Percentiles rank a stretch among this genome's conserved stretches.
phyloP scores from a whole-genome alignment of 2,888 invertebrate species.

The Sinopyrophorus schimmeli region DNA sequence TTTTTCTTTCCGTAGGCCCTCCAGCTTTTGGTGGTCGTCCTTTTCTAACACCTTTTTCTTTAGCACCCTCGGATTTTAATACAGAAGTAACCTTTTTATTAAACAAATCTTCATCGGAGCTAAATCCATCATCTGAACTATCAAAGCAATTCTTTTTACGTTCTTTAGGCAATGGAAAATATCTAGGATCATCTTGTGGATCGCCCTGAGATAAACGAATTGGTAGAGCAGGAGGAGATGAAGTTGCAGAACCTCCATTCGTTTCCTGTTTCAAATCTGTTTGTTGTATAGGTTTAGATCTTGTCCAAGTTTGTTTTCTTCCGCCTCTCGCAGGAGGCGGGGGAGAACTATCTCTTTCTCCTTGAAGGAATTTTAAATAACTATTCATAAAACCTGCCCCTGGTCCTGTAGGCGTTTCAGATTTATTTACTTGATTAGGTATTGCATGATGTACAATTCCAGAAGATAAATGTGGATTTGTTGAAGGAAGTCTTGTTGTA shows the following conservation, averaged over 20 bases:
- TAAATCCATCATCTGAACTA: slow-evolving; percentile 68
- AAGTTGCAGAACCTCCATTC: slow-evolving; percentile 37
- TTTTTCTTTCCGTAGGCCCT: slow-evolving; percentile 50
- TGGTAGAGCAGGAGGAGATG: slow-evolving; percentile 36
- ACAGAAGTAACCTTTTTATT: slow-evolving; percentile 54
- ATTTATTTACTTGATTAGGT: slow-evolving; percentile 58
- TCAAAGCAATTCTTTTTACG: slow-evolving; percentile 69
- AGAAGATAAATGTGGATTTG: slow-evolving; percentile 26
- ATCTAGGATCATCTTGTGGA: slow-evolving; percentile 71
- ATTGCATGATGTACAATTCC: slow-evolving; percentile 34
- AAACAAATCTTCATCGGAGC: slow-evolving; percentile 61
- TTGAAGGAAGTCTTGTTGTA: slow-evolving; percentile 18
- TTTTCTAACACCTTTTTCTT: slow-evolving; percentile 44
- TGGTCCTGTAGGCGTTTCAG: slow-evolving; percentile 65
- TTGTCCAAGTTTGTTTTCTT: slow-evolving; percentile 69
- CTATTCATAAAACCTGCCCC: slow-evolving; percentile 84
- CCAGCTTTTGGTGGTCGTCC: slow-evolving; percentile 56
- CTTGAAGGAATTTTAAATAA: slow-evolving; percentile 82
- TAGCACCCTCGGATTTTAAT: slow-evolving; percentile 38
- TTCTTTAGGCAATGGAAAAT: slow-evolving; percentile 74
- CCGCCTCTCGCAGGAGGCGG: slow-evolving; percentile 71
- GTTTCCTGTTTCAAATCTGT: slow-evolving; percentile 52
- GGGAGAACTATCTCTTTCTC: slow-evolving; percentile 80
- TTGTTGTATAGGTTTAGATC: slow-evolving; percentile 50
- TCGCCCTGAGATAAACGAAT: slow-evolving; percentile 53